These are phyloP conservation scores for Manduca sexta DNA, from an alignment of 1,140 invertebrate species.

Conservation along the genomic window DNA sequence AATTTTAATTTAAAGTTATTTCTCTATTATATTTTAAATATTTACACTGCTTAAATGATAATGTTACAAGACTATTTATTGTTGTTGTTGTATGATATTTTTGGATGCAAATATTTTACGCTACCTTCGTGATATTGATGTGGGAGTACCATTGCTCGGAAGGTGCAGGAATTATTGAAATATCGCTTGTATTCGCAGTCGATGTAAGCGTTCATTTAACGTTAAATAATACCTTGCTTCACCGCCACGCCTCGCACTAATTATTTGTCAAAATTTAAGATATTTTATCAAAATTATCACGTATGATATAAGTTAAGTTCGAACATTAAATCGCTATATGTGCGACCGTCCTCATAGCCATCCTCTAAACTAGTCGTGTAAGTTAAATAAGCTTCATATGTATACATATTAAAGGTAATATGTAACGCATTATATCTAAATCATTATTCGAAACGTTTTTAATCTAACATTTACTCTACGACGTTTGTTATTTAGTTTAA, in stretches of 20 bases:
- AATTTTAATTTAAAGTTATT: conserved; percentile 60
- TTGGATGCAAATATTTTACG: conserved; percentile 67
- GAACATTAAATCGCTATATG: conserved; percentile 56
- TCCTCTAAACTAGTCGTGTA: conserved; percentile 70
- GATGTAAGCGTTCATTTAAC: conserved; percentile 22
- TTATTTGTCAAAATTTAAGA: conserved; percentile 59
- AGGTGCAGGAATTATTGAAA: conserved; percentile 17
- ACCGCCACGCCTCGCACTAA: conserved; percentile 55
- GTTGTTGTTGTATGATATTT: conserved; percentile 68
- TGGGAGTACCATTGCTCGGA: conserved; percentile 6
- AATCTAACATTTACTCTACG: not conserved
- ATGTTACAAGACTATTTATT: conserved; percentile 58
- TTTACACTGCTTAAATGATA: conserved; percentile 69
- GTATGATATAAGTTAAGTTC: conserved; percentile 57
- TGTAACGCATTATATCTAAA: conserved; percentile 26
- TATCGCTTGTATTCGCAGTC: conserved; percentile 7
- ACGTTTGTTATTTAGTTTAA: not conserved
- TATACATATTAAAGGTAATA: no score
- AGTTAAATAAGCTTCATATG: conserved; percentile 49
- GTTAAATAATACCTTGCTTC: conserved; percentile 34
- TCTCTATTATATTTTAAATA: conserved; percentile 67
- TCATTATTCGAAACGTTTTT: conserved; percentile 11
- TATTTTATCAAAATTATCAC: conserved; percentile 57
- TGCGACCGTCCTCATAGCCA: conserved; percentile 71
- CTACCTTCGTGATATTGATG: conserved; percentile 55